These are phyloP conservation scores for Nannospalax galili DNA, from an alignment of 2,113 vertebrate species.

Conservation along the genomic window DNA sequence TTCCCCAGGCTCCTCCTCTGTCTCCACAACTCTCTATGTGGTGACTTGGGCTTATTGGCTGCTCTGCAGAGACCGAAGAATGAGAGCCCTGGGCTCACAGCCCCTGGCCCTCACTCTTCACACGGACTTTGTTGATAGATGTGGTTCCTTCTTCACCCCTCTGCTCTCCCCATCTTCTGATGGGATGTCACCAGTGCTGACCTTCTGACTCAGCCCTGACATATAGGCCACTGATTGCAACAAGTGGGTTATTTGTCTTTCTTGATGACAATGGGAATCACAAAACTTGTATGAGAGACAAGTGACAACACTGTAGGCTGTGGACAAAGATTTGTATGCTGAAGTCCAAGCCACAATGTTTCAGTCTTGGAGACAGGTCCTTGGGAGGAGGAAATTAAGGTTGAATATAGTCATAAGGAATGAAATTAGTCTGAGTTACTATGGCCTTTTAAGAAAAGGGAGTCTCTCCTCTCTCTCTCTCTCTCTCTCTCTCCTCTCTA, in stretches of 20 bases:
- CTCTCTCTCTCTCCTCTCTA: background rate
- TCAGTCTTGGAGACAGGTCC: background rate
- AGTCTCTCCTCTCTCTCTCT: background rate
- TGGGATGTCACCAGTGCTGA: constrained; percentile 59
- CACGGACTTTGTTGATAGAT: constrained; percentile 29
- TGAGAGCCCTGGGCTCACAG: background rate
- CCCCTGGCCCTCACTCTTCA: constrained; percentile 36
- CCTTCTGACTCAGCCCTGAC: constrained; percentile 71
- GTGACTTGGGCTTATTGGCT: constrained; percentile 22
- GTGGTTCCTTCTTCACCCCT: background rate
- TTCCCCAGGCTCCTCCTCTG: background rate
- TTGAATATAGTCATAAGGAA: background rate
- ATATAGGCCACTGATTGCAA: constrained; percentile 77
- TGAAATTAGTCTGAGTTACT: background rate
- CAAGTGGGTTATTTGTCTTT: constrained; percentile 49
- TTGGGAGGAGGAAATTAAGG: background rate
- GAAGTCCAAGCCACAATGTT: background rate
- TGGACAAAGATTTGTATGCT: no score
- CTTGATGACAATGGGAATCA: constrained; percentile 55
- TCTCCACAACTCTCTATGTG: background rate
- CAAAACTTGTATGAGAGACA: constrained; percentile 35
- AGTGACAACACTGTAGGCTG: constrained; percentile 22
- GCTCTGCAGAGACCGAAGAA: constrained; percentile 40
- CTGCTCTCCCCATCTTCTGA: background rate
- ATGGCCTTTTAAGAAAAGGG: background rate